These are phyloP conservation scores for Upupa epops DNA, from an alignment of 2,113 vertebrate species.

Conservation along the genomic window DNA sequence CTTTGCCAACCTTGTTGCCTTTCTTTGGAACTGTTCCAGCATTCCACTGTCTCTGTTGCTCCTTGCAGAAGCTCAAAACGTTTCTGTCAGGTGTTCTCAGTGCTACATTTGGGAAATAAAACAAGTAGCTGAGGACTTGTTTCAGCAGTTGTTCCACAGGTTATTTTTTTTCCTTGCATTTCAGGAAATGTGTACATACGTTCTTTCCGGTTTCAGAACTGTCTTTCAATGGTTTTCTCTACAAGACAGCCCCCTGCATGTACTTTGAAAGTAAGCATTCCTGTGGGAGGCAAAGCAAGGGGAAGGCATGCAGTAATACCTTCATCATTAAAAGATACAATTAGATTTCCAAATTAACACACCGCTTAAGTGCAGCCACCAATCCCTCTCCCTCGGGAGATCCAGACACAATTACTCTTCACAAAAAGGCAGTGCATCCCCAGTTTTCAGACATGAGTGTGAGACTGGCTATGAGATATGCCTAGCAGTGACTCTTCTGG, in stretches of 20 bases:
- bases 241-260: background rate
- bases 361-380: background rate
- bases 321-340: background rate
- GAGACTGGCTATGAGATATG: background rate
- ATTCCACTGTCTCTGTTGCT: background rate
- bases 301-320: background rate
- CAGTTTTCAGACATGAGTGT: background rate
- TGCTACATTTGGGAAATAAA: background rate
- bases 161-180: background rate
- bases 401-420: background rate
- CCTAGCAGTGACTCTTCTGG: fast-evolving
- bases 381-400: background rate
- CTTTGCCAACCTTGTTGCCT: too few relatives aligned
- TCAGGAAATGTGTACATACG: background rate
- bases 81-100: background rate
- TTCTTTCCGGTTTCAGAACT: background rate
- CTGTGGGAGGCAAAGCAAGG: background rate
- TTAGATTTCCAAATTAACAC: background rate
- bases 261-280: background rate
- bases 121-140: background rate
- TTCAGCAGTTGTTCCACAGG: background rate
- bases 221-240: background rate
- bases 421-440: background rate
- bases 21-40: too few relatives aligned
- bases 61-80: background rate